Conservation (phyloP, 2,888 invertebrate genomes). For the Nymphalis c-album region DNA sequence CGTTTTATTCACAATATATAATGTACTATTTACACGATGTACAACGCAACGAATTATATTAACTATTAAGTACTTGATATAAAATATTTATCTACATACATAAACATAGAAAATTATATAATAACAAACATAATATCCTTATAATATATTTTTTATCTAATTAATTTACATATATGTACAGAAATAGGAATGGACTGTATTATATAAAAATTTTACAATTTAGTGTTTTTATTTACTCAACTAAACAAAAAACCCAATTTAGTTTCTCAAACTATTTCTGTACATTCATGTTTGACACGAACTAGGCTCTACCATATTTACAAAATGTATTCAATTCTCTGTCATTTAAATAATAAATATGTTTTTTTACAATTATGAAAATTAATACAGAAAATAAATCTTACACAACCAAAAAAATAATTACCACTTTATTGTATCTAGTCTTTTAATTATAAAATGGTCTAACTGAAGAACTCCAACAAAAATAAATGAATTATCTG, state of each 20-base stretch:
- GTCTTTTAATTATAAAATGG: neutral
- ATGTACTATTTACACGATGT: conserved; percentile 74
- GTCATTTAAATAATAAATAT: conserved; percentile 10
- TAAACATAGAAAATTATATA: conserved; percentile 32
- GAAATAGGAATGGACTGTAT: neutral
- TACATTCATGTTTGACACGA: conserved; percentile 7
- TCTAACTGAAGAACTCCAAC: neutral
- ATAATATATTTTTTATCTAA: neutral
- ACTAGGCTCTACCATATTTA: conserved; percentile 22
- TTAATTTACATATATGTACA: conserved; percentile 8
- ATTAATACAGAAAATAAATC: neutral
- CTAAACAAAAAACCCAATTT: neutral
- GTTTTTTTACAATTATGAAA: neutral
- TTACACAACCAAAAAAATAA: conserved; percentile 5
- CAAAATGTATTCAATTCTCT: conserved; percentile 30
- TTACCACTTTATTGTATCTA: neutral
- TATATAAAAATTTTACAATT: neutral
- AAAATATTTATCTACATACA: conserved; percentile 54
- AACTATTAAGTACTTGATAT: conserved; percentile 65
- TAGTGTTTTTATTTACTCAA: conserved; percentile 11
- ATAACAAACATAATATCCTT: conserved; percentile 22
- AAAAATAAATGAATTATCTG: no score
- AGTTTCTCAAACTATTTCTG: conserved; percentile 12
- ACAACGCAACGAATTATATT: conserved; percentile 53
- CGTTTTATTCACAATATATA: conserved; percentile 77